Base-by-base conservation (phyloP, 35 echinoderm and acorn worm genomes). In the Chiridota heheva region DNA sequence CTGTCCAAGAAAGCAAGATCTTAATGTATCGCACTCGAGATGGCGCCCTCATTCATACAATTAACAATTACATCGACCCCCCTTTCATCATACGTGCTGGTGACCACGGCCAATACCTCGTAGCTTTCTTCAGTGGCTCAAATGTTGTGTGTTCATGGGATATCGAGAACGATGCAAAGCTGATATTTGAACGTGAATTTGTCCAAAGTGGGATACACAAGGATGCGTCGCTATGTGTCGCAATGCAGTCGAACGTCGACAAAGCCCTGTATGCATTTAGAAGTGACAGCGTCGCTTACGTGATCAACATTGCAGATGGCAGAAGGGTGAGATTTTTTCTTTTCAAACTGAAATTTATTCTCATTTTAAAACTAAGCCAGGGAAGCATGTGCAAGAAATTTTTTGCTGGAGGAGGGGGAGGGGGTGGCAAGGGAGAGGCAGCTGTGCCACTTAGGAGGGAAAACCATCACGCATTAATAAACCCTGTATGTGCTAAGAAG, bases 111-210 rank as follows among this genome's bases (percentile, higher is more conserved):
- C 66, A 97, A 28, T 82, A 80, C 29, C 44, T 97, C 15, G 89
- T 91, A 3, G 94, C 94, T 0, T 88, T 97, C 64, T 97, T 88
- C 85, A 84, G 78, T 13, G 94, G 94, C 13, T 87, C 80, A 13
- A 97, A 88, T 65, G 85, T 88, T 40, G 91, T 97, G 83, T 59
- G 94, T 30, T 81, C 94, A 4, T 97, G 94, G 94, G 84, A 91
- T 41, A 33, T 97, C 8, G 64, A 32, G 0, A 64, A 73, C 16
- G 94, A 70, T 4, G 48, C 8, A 31, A 31, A 60, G 5, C 13
- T 63, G 63, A 13, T 91, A 49, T 60, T 84, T 36, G 78, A 84
- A 27, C 58, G 63, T 30, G 58, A 70, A 39, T 74, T 81, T 41
- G 48, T 82, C 36, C 66, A 68, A 36, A 81, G 72, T 0, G 81